Evolutionary conservation across 2,113 vertebrate species (phyloP).

Genomic region (Leptosomus discolor): DNA sequence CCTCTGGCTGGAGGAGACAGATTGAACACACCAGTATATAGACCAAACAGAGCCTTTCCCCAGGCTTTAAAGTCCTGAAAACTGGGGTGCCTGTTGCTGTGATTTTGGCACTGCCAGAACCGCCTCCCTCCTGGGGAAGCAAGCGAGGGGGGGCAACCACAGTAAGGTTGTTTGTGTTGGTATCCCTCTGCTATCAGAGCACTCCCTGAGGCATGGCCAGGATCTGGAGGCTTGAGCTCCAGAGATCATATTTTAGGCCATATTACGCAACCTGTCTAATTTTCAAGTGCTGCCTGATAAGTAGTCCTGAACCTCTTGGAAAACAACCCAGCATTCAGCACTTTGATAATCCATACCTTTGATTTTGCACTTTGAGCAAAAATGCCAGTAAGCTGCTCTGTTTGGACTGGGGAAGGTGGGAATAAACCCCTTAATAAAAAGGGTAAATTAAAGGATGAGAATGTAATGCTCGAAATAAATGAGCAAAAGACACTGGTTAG

Average conservation of each 20-base stretch:
- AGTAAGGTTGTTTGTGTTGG: neutral
- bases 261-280: neutral
- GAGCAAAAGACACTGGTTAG: neutral
- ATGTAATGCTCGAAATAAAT: neutral
- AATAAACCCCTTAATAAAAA: neutral
- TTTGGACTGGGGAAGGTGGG: neutral
- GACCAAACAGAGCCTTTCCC: neutral
- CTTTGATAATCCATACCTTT: neutral
- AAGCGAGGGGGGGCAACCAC: accelerated
- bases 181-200: neutral
- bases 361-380: neutral
- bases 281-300: neutral
- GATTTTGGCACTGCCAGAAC: neutral
- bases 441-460: neutral
- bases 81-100: neutral
- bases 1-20: neutral
- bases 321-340: neutral
- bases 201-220: neutral
- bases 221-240: neutral
- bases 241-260: neutral
- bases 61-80: neutral
- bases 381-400: neutral
- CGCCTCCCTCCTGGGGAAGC: neutral
- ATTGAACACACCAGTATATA: neutral
- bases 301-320: neutral